Base-by-base conservation (phyloP, 2,888 invertebrate genomes). In the Zygogramma bicolorata region DNA sequence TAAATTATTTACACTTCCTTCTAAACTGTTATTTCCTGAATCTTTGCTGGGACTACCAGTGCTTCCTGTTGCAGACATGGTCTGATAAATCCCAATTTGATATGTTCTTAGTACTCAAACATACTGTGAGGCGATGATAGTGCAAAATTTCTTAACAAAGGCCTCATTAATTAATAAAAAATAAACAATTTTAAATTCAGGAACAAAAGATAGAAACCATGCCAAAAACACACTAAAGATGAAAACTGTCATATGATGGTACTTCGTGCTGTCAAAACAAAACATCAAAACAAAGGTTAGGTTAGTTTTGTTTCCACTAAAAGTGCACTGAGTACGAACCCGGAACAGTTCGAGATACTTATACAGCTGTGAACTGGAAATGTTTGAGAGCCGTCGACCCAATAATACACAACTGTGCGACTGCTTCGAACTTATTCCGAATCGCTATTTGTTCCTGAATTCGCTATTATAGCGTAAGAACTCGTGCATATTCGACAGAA, bases 1-100 rank as follows among this genome's bases (percentile, higher is more conserved):
- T 72, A 93, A 85, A 75, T 88, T 92, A 82, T 90, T 91, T 63
- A 82, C 80, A 63, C 81, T 84, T 63, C 84, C 82, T 62, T 81
- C 81, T 67, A 83, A 79, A 68, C 84, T 85, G 62, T 49, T 75
- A 62, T 75, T 78, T 46, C 81, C 82, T 31, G 75, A 85, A 73
- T 87, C 86, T 74, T 83, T 85, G 61, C 85, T 84, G 4, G 86
- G 86, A 75, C 85, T 86, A n/a, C 82, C 84, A 42, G 82, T 78
- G 75, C 80, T 80, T 69, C 80, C 82, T 70, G 80, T 75, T 75
- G 79, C 71, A 66, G 81, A 80, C 80, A 79, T 80, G 6, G 34
- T 65, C 40, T 22, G n/a, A 27, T 53, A 25, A 53, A 13, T 15
- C 13, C 13, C 27, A 53, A 53, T 53, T 53, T 27, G 25, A 1